phyloP scores from a whole-genome alignment of 2,113 vertebrate genomes.

The Sarotherodon lohbergeri region DNA sequence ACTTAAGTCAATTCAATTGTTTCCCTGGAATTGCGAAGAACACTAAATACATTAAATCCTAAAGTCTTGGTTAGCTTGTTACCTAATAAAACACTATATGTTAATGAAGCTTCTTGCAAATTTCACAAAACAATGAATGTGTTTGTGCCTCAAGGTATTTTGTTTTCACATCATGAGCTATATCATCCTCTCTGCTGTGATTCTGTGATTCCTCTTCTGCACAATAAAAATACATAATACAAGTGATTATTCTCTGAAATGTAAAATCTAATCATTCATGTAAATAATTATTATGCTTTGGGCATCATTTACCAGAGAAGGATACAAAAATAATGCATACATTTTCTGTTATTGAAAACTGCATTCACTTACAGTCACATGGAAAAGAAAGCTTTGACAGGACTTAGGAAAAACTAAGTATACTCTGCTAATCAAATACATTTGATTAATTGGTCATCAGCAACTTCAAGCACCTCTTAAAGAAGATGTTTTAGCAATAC shows the following conservation, averaged over 20 bases:
- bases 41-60: neutral
- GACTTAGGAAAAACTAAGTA: neutral
- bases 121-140: neutral
- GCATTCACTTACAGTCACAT: neutral
- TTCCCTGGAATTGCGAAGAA: neutral
- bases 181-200: neutral
- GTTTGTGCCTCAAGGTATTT: neutral
- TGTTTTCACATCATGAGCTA: neutral
- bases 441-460: neutral
- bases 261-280: neutral
- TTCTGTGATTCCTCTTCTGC: neutral
- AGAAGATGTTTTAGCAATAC: neutral
- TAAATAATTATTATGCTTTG: neutral
- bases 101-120: neutral
- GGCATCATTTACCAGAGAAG: neutral
- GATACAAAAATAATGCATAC: neutral
- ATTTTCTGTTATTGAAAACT: neutral
- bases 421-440: neutral
- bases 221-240: neutral
- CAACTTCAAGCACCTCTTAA: neutral
- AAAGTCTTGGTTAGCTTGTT: neutral
- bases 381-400: neutral
- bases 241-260: neutral
- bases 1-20: neutral
- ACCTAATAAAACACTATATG: neutral